Evolutionary conservation across 2,888 invertebrate species (phyloP).

Genomic region (Eilema caniola): DNA sequence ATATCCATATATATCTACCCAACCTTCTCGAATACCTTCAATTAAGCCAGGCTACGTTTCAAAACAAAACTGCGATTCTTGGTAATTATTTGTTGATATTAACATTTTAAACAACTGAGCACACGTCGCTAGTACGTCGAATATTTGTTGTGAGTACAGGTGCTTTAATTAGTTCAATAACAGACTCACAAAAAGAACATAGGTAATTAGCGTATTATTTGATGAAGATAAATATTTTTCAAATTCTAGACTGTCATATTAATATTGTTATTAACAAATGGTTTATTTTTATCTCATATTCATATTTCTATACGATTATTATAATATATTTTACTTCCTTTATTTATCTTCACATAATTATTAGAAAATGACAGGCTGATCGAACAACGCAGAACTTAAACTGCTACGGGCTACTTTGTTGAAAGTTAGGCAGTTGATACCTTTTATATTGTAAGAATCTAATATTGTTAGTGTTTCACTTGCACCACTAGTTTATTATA

Average conservation of each 20-base stretch:
- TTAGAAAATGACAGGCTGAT: no score
- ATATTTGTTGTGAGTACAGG: background rate
- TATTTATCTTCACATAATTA: no score
- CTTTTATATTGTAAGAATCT: no score
- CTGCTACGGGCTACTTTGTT: no score
- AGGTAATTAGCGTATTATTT: constrained; percentile 5
- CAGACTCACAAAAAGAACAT: background rate
- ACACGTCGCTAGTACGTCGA: background rate
- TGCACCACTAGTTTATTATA: no score
- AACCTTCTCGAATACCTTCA: background rate
- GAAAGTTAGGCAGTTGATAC: no score
- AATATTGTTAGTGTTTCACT: no score
- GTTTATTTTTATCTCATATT: background rate
- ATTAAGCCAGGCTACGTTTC: background rate
- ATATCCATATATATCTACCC: no score
- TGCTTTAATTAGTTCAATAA: constrained; percentile 13
- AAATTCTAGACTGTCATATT: background rate
- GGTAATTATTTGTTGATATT: background rate
- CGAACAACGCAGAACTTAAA: no score
- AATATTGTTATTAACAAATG: background rate
- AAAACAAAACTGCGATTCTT: no score
- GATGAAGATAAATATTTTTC: constrained; percentile 1
- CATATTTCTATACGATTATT: no score
- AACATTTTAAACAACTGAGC: background rate
- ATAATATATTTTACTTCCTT: no score